Evolutionary conservation across 2,888 invertebrate species (phyloP), one percentile per base, ranked within the genome.

Genomic region (Trissolcus brochymenae): DNA sequence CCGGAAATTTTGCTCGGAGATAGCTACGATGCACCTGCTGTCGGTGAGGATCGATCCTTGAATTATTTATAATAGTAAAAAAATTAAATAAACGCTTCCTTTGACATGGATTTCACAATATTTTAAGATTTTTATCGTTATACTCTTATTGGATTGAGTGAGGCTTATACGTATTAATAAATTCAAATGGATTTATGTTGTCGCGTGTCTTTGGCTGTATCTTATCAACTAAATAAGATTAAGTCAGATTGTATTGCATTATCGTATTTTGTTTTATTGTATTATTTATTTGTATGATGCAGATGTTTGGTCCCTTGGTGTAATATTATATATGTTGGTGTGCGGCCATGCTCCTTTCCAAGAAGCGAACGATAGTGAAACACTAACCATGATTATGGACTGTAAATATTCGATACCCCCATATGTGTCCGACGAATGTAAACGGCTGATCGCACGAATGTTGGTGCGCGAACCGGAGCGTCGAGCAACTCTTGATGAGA

Each of bases 321-420:
- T 99, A 14, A 98, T 99, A 86, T 91, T 99, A 53, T 99, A 96
- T 90, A 99, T 99, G 98, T 91, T 99, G 85, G 98, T 99, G 4
- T 97, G 97, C 90, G 99, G 99, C 6, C 95, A 96, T 88, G 95
- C 98, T 41, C 99, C 99, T 6, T 99, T 99, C 90, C 98, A 98
- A 90, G 99, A 99, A 91, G 98, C 98, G 35, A 99, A 99, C 90
- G 99, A 99, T 90, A 98, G 98, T 85, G 99, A 99, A 92, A 99
- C 99, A 0, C 91, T 99, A 66, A 99, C 98, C 35, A 98, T 98
- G 96, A 99, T 99, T 81, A 97, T 99, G 96, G 99, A 99, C 90
- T 99, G 99, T 91, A 98, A 98, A 91, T 99, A 98, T 89, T 94
- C 94, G 72, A 94, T 98, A 85, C 98, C 99, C 65, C 90, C 92